These are phyloP conservation scores for Nomada ruficornis DNA, from an alignment of 2,888 invertebrate species.

Conservation along the genomic window DNA sequence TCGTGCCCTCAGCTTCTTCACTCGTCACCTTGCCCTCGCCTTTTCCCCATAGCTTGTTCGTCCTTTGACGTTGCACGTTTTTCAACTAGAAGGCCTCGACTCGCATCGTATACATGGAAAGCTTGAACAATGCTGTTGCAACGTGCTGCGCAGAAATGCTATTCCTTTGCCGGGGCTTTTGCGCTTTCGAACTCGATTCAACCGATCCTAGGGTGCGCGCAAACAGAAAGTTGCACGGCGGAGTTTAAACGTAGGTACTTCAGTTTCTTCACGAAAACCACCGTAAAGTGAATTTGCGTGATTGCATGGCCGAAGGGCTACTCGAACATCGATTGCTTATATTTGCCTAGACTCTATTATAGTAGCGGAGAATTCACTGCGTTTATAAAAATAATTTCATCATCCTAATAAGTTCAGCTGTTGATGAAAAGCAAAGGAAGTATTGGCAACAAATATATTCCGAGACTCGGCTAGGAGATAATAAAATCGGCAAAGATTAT, in stretches of 20 bases:
- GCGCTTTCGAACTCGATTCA: too few relatives aligned
- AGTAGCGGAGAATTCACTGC: too few relatives aligned
- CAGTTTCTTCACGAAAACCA: too few relatives aligned
- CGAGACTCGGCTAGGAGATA: background rate
- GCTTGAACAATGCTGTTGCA: background rate
- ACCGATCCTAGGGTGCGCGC: too few relatives aligned
- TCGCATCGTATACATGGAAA: background rate
- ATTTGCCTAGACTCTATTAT: too few relatives aligned
- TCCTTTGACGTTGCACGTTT: constrained; percentile 47
- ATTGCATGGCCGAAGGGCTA: background rate
- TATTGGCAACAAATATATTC: too few relatives aligned
- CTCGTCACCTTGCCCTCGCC: constrained; percentile 23
- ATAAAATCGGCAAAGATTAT: background rate
- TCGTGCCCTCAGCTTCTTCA: constrained; percentile 29
- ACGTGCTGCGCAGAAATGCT: background rate
- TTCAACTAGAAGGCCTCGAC: background rate
- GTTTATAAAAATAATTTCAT: too few relatives aligned
- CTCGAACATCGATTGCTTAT: background rate
- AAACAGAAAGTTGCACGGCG: too few relatives aligned
- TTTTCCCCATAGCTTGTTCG: constrained; percentile 10
- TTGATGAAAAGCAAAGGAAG: too few relatives aligned
- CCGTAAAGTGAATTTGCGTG: background rate
- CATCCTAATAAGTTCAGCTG: too few relatives aligned
- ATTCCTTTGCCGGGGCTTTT: background rate
- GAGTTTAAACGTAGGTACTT: too few relatives aligned